Evolutionary conservation across 2,113 vertebrate genomes (phyloP), one percentile per base, ranked within the genome.

Genomic region (Epinephelus lanceolatus): DNA sequence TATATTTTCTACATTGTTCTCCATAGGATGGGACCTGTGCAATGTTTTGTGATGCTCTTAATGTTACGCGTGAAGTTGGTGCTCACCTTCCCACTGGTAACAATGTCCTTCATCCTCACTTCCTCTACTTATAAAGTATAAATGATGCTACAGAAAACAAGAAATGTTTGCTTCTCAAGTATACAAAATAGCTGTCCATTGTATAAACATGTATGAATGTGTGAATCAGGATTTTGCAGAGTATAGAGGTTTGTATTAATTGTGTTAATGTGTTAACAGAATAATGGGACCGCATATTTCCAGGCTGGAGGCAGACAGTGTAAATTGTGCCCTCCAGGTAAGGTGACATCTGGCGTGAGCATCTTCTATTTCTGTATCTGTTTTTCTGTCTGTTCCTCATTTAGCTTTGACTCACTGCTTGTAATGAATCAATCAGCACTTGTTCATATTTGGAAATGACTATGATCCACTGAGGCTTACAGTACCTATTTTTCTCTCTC

Each of bases 311-410:
- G 2, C 15, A 51, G 3, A 8, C 0, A 0, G 0, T 84, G 82
- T 57, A 0, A 0, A 0, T 4, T 23, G 49, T 95, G 94, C 13
- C 68, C 60, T 71, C 13, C 92, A 92, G 91, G 94, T 95, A 79
- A 90, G 78, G 80, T 6, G 0, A 17, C 40, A 42, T 47, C 0
- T 42, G 0, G 2, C 8, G 6, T 55, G 4, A 23, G 6, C 33
- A 11, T 56, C 40, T 33, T 37, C 6, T 30, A 6, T 21, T 25
- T 65, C 21, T 78, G 0, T 42, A 8, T 40, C 18, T 56, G 5
- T 62, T 47, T 68, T 40, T 40, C 19, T 65, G 51, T 74, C 4
- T 69, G 9, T 30, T 76, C 17, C 8, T 73, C 25, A 37, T 72
- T 45, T 61, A 18, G 25, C 11, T 57, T 61, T 78, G 65, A 74